Evolutionary conservation across 1,140 invertebrate species (phyloP).

Genomic region (Mamestra configurata): DNA sequence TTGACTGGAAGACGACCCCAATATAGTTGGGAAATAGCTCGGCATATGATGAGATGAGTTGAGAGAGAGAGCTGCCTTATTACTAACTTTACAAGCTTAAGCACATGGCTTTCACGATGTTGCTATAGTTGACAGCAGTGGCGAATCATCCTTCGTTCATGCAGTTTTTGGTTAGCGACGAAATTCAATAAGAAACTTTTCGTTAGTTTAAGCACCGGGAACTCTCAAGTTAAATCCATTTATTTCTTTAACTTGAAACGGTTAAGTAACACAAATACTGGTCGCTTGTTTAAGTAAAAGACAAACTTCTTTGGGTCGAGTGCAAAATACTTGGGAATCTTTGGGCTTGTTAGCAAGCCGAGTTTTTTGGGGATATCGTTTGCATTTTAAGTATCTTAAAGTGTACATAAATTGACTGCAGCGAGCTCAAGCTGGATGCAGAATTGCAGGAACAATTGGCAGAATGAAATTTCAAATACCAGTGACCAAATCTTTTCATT

Average conservation of each 20-base stretch:
- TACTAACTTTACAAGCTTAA: too few relatives aligned
- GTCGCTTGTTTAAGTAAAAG: slow-evolving; percentile 32
- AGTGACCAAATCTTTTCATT: too few relatives aligned
- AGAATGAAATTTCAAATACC: not conserved
- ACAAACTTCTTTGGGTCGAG: slow-evolving; percentile 45
- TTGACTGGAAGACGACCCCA: too few relatives aligned
- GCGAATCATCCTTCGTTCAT: not conserved
- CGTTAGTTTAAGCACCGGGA: not conserved
- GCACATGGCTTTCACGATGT: too few relatives aligned
- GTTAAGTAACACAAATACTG: slow-evolving; percentile 43
- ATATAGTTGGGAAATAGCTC: too few relatives aligned
- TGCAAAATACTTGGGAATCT: slow-evolving; percentile 45
- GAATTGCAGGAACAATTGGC: not conserved
- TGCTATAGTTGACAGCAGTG: too few relatives aligned
- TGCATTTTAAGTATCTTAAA: slow-evolving; percentile 12
- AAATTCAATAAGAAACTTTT: slow-evolving; percentile 10
- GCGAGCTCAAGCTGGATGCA: not conserved
- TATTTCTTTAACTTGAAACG: slow-evolving; percentile 49
- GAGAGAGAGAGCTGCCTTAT: too few relatives aligned
- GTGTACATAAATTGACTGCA: not conserved
- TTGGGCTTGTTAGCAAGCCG: slow-evolving; percentile 31
- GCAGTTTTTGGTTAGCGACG: not conserved
- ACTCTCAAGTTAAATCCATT: slow-evolving; percentile 34
- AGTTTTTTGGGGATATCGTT: not conserved
- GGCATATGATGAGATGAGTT: too few relatives aligned